Base-by-base conservation (phyloP, 2,113 vertebrate genomes). In the Brachypteracias leptosomus region DNA sequence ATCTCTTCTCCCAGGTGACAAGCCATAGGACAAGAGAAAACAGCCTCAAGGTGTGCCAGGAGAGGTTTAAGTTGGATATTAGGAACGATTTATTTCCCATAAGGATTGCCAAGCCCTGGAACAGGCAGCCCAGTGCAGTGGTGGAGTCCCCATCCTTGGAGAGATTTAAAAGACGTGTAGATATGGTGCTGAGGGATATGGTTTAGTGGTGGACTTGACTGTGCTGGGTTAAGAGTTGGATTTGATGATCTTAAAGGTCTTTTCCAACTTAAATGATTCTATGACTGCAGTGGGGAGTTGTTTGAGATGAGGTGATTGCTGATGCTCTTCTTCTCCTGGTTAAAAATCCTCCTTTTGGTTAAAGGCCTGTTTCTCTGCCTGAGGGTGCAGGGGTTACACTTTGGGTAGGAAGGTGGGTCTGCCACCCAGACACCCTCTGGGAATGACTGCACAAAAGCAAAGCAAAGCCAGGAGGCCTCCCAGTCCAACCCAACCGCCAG, bases 341-440 rank as follows among this genome's bases (percentile, higher is more conserved):
- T 38, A 22, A 67, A 83, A 40, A 2, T 2, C 28, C 47, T n/a
- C 47, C 8, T 62, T 52, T 66, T 3, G 2, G 18, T 19, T 22
- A 6, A 85, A 52, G 2, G 21, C 1, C 3, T 5, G n/a, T 49
- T 85, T 59, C 24, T 40, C 35, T 5, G 29, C 24, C 18, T 14
- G 1, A 9, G 3, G 28, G n/a, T 7, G 36, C 40, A 3, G 3
- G 1, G 42, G 42, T 58, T 26, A 4, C 3, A 4, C 22, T 78
- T 29, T 5, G 25, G 42, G 17, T 72, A 65, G 58, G 49, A 51
- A 67, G 72, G 42, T 3, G 44, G 19, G 25, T 57, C 54, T 61
- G 46, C 22, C 76, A 40, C 81, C 42, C 92, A 90, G 92, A 42
- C 80, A 36, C 35, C 74, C 66, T 73, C 65, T 22, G 70, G 88